Evolutionary conservation across 2,113 vertebrate species (phyloP).

Genomic region (Myiozetetes cayanensis): DNA sequence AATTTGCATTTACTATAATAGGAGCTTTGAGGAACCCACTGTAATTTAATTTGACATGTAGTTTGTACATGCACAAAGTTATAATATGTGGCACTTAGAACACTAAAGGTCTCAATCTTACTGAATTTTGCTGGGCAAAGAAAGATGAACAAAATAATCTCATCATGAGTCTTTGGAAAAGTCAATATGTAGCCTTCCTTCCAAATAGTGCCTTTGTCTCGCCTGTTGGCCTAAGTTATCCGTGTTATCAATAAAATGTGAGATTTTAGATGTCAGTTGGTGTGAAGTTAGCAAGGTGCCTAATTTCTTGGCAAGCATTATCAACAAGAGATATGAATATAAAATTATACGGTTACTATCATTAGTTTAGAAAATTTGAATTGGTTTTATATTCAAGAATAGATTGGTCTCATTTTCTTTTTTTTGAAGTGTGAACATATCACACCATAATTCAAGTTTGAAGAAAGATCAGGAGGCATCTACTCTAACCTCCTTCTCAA

Average conservation of each 20-base stretch:
- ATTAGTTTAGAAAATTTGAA: background rate
- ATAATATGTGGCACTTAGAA: background rate
- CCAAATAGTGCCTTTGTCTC: background rate
- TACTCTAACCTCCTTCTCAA: background rate
- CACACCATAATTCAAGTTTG: background rate
- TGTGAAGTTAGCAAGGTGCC: constrained; percentile 15
- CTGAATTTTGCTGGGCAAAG: background rate
- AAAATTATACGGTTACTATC: background rate
- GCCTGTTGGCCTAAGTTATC: background rate
- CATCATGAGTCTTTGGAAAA: background rate
- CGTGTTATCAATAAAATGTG: constrained; percentile 12
- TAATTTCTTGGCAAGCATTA: background rate
- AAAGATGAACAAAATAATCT: background rate
- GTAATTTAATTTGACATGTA: background rate
- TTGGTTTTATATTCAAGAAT: background rate
- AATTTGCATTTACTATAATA: background rate
- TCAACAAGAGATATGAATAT: background rate
- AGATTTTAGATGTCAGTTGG: constrained; percentile 24
- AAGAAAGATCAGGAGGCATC: background rate
- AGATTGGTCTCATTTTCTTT: background rate
- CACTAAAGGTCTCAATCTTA: background rate
- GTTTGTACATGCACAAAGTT: background rate
- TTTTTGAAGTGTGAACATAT: background rate
- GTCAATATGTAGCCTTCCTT: background rate
- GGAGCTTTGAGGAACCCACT: background rate